Evolutionary conservation across 2,113 vertebrate genomes (phyloP).

Genomic region (Copsychus sechellarum): DNA sequence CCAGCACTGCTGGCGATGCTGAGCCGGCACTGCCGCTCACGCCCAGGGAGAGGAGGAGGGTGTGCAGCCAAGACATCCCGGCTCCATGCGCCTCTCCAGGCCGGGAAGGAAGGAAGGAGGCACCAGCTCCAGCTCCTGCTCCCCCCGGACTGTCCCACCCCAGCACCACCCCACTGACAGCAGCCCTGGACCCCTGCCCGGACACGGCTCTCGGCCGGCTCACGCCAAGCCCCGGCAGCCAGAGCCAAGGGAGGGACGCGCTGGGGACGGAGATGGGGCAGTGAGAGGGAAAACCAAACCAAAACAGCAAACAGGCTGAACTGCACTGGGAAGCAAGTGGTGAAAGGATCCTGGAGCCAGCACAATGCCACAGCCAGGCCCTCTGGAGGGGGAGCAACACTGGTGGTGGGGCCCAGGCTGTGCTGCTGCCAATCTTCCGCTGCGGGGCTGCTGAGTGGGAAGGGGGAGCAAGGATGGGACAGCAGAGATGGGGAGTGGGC

Average conservation of each 20-base stretch:
- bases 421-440: fast-evolving
- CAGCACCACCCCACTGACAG: background rate
- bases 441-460: background rate
- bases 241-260: fast-evolving
- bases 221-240: background rate
- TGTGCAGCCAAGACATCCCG: constrained; percentile 53
- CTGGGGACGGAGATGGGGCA: background rate
- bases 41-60: background rate
- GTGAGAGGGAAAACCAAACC: background rate
- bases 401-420: fast-evolving
- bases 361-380: background rate
- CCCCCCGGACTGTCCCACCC: background rate
- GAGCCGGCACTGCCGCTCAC: background rate
- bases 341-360: background rate
- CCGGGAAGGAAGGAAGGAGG: constrained; percentile 57
- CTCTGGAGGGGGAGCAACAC: background rate
- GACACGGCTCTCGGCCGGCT: background rate
- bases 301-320: background rate
- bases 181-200: background rate
- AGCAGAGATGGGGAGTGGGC: background rate
- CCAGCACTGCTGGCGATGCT: constrained; percentile 7
- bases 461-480: background rate
- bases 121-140: background rate
- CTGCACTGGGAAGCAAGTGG: fast-evolving
- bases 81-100: background rate